Conservation (phyloP, 2,797 vertebrate genomes). For the Enteromius unitaeniatus region DNA sequence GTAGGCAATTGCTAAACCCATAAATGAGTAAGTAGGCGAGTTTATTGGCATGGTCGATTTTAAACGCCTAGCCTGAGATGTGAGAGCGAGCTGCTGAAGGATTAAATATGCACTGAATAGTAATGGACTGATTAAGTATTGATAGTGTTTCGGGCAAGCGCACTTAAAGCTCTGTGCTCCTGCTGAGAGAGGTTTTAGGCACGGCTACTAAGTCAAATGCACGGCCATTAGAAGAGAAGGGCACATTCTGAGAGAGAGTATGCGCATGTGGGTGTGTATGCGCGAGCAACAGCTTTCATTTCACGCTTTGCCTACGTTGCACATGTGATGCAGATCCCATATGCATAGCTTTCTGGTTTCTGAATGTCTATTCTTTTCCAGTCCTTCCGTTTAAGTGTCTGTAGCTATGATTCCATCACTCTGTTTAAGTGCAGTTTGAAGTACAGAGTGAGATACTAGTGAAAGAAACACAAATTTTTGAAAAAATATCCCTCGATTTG, state of each 20-base stretch:
- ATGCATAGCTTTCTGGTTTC: conserved; percentile 11
- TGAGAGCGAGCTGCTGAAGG: conserved; percentile 37
- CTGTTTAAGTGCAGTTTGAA: background rate
- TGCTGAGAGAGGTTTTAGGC: conserved; percentile 54
- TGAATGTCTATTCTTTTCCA: background rate
- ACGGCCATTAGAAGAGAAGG: conserved; percentile 51
- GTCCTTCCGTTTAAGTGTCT: background rate
- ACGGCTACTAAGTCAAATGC: conserved; percentile 56
- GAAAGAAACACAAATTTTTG: background rate
- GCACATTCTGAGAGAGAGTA: conserved; percentile 16
- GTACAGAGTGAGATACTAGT: background rate
- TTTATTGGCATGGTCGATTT: conserved; percentile 50
- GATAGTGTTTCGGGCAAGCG: conserved; percentile 60
- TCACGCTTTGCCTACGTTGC: conserved; percentile 31
- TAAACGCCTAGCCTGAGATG: conserved; percentile 42
- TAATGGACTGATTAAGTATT: conserved; percentile 63
- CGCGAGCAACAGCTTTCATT: conserved; percentile 42
- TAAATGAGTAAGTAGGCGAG: conserved; percentile 51
- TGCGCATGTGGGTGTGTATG: background rate
- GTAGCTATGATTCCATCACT: background rate
- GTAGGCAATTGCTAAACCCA: conserved; percentile 31
- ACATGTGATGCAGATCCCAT: conserved; percentile 8
- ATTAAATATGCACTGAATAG: conserved; percentile 58
- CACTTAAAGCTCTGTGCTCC: conserved; percentile 54
- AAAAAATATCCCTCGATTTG: background rate